A percentile compares a stretch with the other conserved stretches of the same genome.
These are phyloP conservation scores for Neodon shergylaensis DNA, from an alignment of 2,113 vertebrate genomes.

Conservation along the genomic window DNA sequence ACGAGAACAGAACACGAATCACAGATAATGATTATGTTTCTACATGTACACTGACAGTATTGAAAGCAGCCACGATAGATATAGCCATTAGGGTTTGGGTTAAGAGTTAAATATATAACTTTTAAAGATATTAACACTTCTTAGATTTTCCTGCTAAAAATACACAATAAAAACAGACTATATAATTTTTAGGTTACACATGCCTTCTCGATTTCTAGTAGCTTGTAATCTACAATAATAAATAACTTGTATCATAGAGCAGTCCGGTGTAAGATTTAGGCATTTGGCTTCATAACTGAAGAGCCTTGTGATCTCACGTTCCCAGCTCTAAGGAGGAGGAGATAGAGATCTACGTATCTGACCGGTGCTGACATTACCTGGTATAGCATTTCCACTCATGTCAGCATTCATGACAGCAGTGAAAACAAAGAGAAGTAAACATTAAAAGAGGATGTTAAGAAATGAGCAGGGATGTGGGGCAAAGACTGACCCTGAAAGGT, in stretches of 20 bases:
- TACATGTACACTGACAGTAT: conserved; percentile 36
- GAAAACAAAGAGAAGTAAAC: conserved; percentile 87
- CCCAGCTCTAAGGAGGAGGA: conserved; percentile 46
- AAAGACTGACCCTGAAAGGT: conserved; percentile 57
- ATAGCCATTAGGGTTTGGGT: neutral
- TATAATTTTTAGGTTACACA: conserved; percentile 24
- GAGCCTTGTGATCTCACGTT: conserved; percentile 35
- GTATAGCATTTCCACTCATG: conserved; percentile 87
- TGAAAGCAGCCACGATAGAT: conserved; percentile 50
- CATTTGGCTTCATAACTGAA: conserved; percentile 44
- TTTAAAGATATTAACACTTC: conserved; percentile 42
- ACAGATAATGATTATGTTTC: conserved; percentile 21
- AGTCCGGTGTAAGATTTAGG: conserved; percentile 40
- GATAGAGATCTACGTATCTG: conserved; percentile 64
- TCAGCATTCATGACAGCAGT: conserved; percentile 88
- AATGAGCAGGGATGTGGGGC: conserved; percentile 49
- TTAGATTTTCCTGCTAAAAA: conserved; percentile 31
- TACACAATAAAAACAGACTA: conserved; percentile 44
- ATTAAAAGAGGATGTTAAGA: conserved; percentile 82
- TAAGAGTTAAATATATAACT: conserved; percentile 53
- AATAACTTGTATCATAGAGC: conserved; percentile 16
- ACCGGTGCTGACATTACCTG: conserved; percentile 87
- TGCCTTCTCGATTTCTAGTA: conserved; percentile 34
- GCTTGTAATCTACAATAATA: conserved; percentile 12
- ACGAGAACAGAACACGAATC: conserved; percentile 40